Evolutionary conservation across 2,797 vertebrate genomes (phyloP), one percentile per base, ranked within the genome.

Genomic region (Pyrocephalus nanus): DNA sequence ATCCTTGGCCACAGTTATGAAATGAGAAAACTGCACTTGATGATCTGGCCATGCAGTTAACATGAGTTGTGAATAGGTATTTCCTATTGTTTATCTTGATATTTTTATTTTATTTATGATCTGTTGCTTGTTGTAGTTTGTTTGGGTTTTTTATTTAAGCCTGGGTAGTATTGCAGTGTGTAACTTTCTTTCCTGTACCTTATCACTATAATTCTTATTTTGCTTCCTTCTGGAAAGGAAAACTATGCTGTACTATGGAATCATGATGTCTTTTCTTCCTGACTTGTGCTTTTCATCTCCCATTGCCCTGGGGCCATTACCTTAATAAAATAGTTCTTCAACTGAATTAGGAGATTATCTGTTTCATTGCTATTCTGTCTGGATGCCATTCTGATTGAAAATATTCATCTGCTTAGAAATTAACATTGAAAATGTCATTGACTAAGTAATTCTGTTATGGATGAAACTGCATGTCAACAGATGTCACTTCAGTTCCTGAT

Each of bases 341-440:
- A 32, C 34, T 38, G 25, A 86, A 82, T 90, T 79, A 83, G 36
- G 22, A 69, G 53, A 77, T 71, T 71, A 53, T 17, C 10, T 67
- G 9, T 81, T 69, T 22, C 58, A 47, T 36, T 85, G 30, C 3
- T 93, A 71, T 79, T 82, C 53, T 76, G 7, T 62, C 64, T 82
- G 45, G 12, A 67, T 53, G 25, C 34, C 29, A 80, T 91, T 79
- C 54, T 61, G 42, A 60, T 9, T n/a, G 32, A 88, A 91, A 92
- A 82, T 67, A 92, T 57, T 65, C 2, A 58, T 77, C 38, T 65
- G 9, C 20, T 90, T 71, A 54, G 25, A 83, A 91, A 88, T 83
- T 67, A 85, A 80, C 54, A 54, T 61, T 83, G 43, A 70, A 80
- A 88, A 71, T 38, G 14, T 4, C 55, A 78, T 58, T 66, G 50